Conservation (phyloP, 1,140 invertebrate species). For the Leptinotarsa texana region DNA sequence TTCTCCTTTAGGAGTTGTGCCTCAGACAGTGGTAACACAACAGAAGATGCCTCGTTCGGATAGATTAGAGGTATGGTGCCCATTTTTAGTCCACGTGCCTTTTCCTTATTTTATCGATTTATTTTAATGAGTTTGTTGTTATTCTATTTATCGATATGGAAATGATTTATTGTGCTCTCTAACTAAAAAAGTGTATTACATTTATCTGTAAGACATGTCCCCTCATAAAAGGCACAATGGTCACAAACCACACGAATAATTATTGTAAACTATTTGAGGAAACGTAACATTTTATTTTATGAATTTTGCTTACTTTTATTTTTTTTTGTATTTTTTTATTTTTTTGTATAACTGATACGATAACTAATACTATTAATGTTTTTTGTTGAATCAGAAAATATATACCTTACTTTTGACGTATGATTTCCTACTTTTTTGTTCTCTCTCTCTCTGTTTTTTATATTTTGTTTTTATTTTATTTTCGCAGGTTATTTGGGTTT, state of each 20-base stretch:
- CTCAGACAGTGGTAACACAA: slow-evolving; percentile 81
- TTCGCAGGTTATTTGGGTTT: slow-evolving; percentile 41
- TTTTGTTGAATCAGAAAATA: slow-evolving; percentile 6
- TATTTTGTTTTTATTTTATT: slow-evolving; percentile 39
- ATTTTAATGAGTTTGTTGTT: slow-evolving; percentile 4
- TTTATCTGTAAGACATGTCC: no score
- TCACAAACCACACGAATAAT: not conserved
- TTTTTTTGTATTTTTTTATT: slow-evolving; percentile 25
- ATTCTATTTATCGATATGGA: not conserved
- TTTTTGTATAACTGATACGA: not conserved
- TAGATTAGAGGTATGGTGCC: slow-evolving; percentile 86
- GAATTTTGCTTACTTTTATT: slow-evolving; percentile 23
- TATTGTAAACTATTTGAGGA: not conserved
- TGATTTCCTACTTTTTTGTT: no score
- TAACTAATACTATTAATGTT: slow-evolving; percentile 4
- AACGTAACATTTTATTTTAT: slow-evolving; percentile 12
- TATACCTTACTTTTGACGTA: slow-evolving; percentile 1
- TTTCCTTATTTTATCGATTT: slow-evolving; percentile 25
- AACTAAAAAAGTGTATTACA: no score
- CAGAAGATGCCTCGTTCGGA: slow-evolving; percentile 94
- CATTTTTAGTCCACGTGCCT: slow-evolving; percentile 29
- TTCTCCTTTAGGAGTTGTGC: slow-evolving; percentile 76
- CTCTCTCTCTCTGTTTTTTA: slow-evolving; percentile 19
- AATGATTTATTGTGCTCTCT: not conserved
- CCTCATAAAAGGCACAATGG: not conserved